These are phyloP conservation scores for Macrocentrus cingulum DNA, from an alignment of 1,140 invertebrate genomes.

Conservation along the genomic window DNA sequence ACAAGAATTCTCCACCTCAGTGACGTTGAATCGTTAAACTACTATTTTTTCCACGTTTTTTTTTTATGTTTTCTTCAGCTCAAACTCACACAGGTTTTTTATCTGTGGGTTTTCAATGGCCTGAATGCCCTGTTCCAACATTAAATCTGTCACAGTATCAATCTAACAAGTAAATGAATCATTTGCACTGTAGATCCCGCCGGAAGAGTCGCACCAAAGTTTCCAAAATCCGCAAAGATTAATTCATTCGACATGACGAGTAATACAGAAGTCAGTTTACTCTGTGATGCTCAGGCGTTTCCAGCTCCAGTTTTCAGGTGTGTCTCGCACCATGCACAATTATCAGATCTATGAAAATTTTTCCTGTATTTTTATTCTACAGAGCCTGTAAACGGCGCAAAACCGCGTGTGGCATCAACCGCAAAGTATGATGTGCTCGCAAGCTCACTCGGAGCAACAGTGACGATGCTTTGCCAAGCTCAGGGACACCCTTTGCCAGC, in stretches of 20 bases:
- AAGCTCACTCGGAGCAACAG: conserved; percentile 41
- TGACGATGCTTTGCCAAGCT: conserved; percentile 63
- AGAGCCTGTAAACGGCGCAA: conserved; percentile 71
- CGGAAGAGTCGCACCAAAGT: conserved; percentile 64
- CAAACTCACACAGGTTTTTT: no score
- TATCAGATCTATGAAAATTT: conserved; percentile 7
- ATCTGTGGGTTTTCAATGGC: no score
- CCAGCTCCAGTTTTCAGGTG: conserved; percentile 24
- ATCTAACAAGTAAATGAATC: no score
- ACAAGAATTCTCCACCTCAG: background rate
- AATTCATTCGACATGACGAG: conserved; percentile 38
- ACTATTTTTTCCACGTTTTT: no score
- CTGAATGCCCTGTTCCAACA: background rate
- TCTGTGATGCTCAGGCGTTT: conserved; percentile 68
- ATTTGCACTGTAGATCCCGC: conserved; percentile 58
- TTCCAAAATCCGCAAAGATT: conserved; percentile 53
- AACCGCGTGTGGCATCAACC: conserved; percentile 63
- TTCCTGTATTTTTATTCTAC: conserved; percentile 20
- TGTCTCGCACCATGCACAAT: background rate
- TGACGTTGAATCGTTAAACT: no score
- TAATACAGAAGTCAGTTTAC: conserved; percentile 51
- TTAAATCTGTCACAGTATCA: background rate
- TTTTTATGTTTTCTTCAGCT: no score
- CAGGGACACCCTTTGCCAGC: conserved; percentile 66
- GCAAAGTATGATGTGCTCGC: conserved; percentile 45